phyloP scores from a whole-genome alignment of 2,888 invertebrate genomes.

The Acleris laterana region DNA sequence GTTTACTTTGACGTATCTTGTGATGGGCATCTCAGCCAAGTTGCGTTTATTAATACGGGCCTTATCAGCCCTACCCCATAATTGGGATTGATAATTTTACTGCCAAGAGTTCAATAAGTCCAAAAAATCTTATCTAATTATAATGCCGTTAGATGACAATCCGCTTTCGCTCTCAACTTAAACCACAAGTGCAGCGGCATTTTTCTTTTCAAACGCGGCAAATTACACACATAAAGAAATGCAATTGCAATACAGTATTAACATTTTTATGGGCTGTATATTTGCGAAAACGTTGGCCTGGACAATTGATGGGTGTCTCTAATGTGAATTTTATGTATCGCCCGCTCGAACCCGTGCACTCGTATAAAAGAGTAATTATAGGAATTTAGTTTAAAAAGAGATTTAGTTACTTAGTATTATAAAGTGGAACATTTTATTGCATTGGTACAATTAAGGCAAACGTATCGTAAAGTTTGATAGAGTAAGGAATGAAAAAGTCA shows the following conservation, averaged over 20 bases:
- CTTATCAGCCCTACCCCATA: too few species aligned
- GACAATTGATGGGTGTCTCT: constrained; percentile 70
- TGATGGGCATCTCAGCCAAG: too few species aligned
- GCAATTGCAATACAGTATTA: constrained; percentile 80
- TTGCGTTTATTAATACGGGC: too few species aligned
- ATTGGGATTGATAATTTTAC: too few species aligned
- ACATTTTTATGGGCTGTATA: constrained; percentile 82
- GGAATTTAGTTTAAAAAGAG: constrained; percentile 43
- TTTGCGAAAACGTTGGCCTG: constrained; percentile 64
- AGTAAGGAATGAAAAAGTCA: too few species aligned
- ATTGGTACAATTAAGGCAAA: neutral
- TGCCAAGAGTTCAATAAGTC: too few species aligned
- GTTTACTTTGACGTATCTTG: too few species aligned
- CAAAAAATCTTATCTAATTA: too few species aligned
- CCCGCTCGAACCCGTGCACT: constrained; percentile 46
- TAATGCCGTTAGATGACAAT: too few species aligned
- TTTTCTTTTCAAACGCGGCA: constrained; percentile 78
- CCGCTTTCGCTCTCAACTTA: constrained; percentile 43
- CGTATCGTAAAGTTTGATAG: neutral
- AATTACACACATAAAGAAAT: constrained; percentile 79
- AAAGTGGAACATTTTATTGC: neutral
- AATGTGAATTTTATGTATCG: constrained; percentile 69
- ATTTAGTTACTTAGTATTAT: neutral
- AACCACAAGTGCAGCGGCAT: constrained; percentile 50
- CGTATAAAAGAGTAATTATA: constrained; percentile 56